These are phyloP conservation scores for Hypercompe scribonia DNA, from an alignment of 2,888 invertebrate genomes.

Conservation along the genomic window DNA sequence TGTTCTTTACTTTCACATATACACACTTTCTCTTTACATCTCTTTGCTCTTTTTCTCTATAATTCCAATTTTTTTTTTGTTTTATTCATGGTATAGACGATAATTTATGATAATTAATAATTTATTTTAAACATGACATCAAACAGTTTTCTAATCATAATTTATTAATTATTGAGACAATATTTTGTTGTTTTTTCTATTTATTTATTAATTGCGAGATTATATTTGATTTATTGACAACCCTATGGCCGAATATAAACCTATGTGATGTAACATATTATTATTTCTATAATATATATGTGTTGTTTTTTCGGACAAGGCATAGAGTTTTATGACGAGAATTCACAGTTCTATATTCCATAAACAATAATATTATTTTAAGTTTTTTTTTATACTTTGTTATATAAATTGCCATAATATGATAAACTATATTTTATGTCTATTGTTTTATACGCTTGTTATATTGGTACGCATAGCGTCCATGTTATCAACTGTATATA, in stretches of 20 bases:
- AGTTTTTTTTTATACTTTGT: not conserved
- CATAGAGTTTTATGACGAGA: not conserved
- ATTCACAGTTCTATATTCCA: not conserved
- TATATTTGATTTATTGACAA: not conserved
- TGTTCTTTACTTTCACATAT: not conserved
- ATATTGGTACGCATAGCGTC: not conserved
- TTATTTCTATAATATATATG: not conserved
- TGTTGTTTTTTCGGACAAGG: not conserved
- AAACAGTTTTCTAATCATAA: not conserved
- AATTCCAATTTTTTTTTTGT: not conserved
- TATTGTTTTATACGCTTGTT: not conserved
- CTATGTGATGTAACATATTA: not conserved
- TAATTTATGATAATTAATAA: not conserved
- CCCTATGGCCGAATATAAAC: not conserved
- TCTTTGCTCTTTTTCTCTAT: not conserved
- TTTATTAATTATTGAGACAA: not conserved
- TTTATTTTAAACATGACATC: not conserved
- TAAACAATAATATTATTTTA: not conserved
- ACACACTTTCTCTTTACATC: not conserved
- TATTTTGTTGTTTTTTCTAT: not conserved
- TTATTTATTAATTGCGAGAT: not conserved
- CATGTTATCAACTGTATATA: not conserved
- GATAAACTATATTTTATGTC: not conserved
- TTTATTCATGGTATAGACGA: not conserved
- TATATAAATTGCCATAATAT: not conserved